phyloP scores from a whole-genome alignment of 1,140 invertebrate species.

The Venturia canescens region DNA sequence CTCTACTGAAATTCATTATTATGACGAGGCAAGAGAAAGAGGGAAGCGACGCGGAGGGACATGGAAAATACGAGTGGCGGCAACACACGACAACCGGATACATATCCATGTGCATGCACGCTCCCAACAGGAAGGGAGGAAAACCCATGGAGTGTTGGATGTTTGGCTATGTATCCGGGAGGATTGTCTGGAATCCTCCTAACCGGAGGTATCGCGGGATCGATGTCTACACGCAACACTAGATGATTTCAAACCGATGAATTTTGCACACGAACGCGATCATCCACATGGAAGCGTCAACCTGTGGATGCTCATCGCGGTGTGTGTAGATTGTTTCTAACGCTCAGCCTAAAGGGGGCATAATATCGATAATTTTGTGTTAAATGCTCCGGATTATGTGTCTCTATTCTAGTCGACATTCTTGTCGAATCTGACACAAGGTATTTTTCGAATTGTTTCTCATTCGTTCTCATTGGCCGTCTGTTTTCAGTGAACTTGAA shows the following conservation, averaged over 20 bases:
- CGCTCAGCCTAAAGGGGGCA: neutral
- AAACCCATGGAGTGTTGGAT: slow-evolving; percentile 19
- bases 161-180: slow-evolving; percentile 8
- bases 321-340: neutral
- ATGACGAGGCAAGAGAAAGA: neutral
- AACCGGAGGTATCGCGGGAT: slow-evolving; percentile 26
- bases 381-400: neutral
- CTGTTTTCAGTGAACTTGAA: too few species aligned
- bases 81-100: slow-evolving; percentile 29
- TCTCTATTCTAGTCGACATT: too few species aligned
- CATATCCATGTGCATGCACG: slow-evolving; percentile 10
- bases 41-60: neutral
- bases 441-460: too few species aligned
- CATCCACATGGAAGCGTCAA: neutral
- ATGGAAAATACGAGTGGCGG: neutral
- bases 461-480: too few species aligned
- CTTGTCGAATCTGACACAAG: too few species aligned
- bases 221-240: neutral
- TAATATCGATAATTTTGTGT: neutral
- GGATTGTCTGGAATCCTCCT: neutral
- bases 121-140: slow-evolving; percentile 27
- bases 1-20: neutral
- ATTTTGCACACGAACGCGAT: neutral
- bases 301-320: neutral
- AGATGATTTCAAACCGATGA: neutral